phyloP scores from a whole-genome alignment of 1,140 invertebrate genomes.

The Drosophila kohkoa region DNA sequence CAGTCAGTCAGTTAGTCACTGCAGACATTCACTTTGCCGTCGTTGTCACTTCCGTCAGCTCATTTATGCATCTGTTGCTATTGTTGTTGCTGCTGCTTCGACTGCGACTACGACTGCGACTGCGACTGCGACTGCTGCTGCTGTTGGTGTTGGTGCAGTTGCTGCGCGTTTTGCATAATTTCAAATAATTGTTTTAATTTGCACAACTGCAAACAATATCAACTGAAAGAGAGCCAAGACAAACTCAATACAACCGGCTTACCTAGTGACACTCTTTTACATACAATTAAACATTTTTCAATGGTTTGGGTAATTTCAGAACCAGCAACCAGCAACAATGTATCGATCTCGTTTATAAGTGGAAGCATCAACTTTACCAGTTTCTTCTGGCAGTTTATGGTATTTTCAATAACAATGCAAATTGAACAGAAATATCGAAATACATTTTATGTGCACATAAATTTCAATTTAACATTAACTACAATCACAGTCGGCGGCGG shows the following conservation, averaged over 20 bases:
- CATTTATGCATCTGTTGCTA: constrained; percentile 68
- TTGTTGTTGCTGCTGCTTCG: constrained; percentile 7
- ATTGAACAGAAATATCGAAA: constrained; percentile 59
- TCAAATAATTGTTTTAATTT: constrained; percentile 78
- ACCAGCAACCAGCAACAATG: constrained; percentile 16
- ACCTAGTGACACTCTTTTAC: constrained; percentile 62
- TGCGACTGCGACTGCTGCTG: constrained; percentile 24
- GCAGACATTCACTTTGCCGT: constrained; percentile 65
- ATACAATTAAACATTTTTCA: constrained; percentile 70
- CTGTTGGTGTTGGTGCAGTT: constrained; percentile 34
- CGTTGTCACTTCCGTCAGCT: constrained; percentile 71
- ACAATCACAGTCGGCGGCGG: constrained; percentile 8
- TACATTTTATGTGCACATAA: constrained; percentile 66
- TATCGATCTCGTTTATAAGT: constrained; percentile 19
- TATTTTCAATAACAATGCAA: constrained; percentile 69
- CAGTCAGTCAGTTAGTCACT: constrained; percentile 38
- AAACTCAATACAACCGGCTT: constrained; percentile 36
- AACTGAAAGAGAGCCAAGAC: constrained; percentile 38
- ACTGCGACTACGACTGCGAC: constrained; percentile 14
- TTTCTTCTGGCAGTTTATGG: neutral
- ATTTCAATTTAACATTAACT: constrained; percentile 67
- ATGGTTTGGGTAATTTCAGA: constrained; percentile 53
- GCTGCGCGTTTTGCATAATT: constrained; percentile 80
- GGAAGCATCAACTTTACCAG: constrained; percentile 11
- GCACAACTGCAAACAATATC: constrained; percentile 75